Evolutionary conservation across 2,888 invertebrate genomes (phyloP).

Genomic region (Drosophila differens): DNA sequence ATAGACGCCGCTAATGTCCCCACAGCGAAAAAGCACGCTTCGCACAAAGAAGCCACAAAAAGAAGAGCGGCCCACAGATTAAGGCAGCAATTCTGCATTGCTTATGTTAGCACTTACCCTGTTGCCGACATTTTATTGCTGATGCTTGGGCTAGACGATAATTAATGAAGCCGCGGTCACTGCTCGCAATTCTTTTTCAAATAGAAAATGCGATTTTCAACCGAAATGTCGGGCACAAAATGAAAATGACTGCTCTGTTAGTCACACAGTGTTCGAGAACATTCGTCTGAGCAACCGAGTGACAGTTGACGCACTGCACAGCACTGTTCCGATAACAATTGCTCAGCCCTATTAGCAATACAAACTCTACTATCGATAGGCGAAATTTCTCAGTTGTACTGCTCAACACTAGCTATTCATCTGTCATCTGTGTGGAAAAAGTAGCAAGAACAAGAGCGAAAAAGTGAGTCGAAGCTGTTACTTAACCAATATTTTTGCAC

Average conservation of each 20-base stretch:
- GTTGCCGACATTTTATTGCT: constrained; percentile 75
- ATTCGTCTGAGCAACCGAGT: constrained; percentile 26
- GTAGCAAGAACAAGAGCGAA: constrained; percentile 61
- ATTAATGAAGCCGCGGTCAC: constrained; percentile 37
- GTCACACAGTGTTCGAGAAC: constrained; percentile 55
- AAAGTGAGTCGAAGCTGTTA: constrained; percentile 76
- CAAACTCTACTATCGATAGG: constrained; percentile 18
- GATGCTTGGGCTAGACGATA: constrained; percentile 37
- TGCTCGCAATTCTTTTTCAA: constrained; percentile 42
- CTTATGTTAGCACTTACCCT: constrained; percentile 57
- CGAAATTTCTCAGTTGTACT: background rate
- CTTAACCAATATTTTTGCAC: constrained; percentile 75
- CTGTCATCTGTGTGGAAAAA: constrained; percentile 61
- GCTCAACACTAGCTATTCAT: constrained; percentile 30
- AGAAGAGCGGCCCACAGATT: constrained; percentile 32
- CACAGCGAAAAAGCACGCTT: constrained; percentile 70
- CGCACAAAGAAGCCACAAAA: constrained; percentile 73
- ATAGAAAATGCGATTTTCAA: constrained; percentile 65
- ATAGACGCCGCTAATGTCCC: constrained; percentile 64
- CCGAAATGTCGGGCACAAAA: constrained; percentile 62
- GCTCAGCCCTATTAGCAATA: background rate
- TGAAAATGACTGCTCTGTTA: constrained; percentile 55
- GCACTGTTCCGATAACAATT: constrained; percentile 20
- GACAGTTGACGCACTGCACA: constrained; percentile 42
- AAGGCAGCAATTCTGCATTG: constrained; percentile 8